A percentile compares a stretch with the other conserved stretches of the same genome.
Evolutionary conservation across 2,888 invertebrate species (phyloP).

Genomic region (Thymelicus acteon): DNA sequence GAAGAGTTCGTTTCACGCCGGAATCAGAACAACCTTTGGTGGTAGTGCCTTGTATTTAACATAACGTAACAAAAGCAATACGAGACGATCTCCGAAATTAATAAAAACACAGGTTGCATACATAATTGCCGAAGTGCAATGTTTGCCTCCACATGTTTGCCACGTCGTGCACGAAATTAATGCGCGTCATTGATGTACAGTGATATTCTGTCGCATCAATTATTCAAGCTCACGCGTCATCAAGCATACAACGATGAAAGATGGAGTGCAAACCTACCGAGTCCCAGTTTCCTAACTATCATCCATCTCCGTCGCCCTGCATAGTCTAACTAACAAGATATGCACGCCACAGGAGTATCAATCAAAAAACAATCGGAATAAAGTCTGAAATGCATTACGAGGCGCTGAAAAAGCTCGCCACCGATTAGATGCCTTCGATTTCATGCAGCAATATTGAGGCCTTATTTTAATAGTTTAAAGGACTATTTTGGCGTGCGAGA

Average conservation of each 20-base stretch:
- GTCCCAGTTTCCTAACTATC: constrained; percentile 43
- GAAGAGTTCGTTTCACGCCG: background rate
- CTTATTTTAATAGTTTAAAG: constrained; percentile 59
- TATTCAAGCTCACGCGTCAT: constrained; percentile 49
- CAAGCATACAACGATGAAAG: constrained; percentile 50
- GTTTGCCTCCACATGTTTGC: constrained; percentile 21
- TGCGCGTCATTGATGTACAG: constrained; percentile 35
- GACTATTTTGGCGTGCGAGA: constrained; percentile 59
- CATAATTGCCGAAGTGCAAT: constrained; percentile 13
- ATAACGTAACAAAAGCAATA: background rate
- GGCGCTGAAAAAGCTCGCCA: constrained; percentile 46
- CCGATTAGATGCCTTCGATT: constrained; percentile 57
- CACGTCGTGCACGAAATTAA: constrained; percentile 33
- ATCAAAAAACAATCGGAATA: constrained; percentile 53
- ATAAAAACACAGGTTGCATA: background rate
- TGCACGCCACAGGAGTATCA: constrained; percentile 50
- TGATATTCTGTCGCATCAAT: constrained; percentile 43
- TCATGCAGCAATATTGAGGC: constrained; percentile 55
- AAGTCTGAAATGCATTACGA: constrained; percentile 51
- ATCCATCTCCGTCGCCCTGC: constrained; percentile 55
- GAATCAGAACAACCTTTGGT: background rate
- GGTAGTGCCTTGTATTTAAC: background rate
- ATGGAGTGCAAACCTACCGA: constrained; percentile 53
- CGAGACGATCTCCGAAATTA: background rate
- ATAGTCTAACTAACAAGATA: constrained; percentile 53